Base-by-base conservation (phyloP, 2,888 invertebrate genomes). In the Drosophila mulleri region DNA sequence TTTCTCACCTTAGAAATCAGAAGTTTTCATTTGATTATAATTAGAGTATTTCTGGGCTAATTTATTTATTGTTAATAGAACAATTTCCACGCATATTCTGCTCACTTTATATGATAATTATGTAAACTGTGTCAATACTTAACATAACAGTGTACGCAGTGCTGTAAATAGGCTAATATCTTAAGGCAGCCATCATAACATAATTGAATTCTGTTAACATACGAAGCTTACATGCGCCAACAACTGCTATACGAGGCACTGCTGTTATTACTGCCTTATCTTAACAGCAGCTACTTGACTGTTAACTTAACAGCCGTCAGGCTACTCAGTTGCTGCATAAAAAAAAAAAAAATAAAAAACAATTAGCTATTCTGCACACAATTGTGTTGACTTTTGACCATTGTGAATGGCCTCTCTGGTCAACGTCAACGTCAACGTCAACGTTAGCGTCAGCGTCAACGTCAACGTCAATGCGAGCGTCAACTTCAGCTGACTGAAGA, bases 401-500 rank as follows among this genome's bases (percentile, higher is more conserved):
- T 42, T 67, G 54, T 66, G 39, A 4, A 5, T 52, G 62, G 60
- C 45, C 65, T 45, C 39, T 50, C 67, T 62, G 81, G 73, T 73
- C 80, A 82, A 80, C 45, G 67, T 37, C 56, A 63, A 41, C 32
- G 32, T 32, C 29, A 29, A 8, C 56, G 35, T 37, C 32, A 52
- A 12, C 57, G 16, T 68, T 50, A 64, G 39, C 64, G 35, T 42
- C 18, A 52, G 16, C 65, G n/a, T 64, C 50, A 57, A 32, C 57
- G 41, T 67, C 56, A 56, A 29, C 70, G 42, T 69, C 56, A 57
- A 56, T 45, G 68, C 32, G 50, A 59, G 39, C 56, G 52, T 70
- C 71, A 71, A 63, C 63, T 54, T 73, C 69, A 73, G 54, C 75
- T 68, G 62, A 23, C 67, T 66, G 44, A 62, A 48, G 52, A 44